These are phyloP conservation scores for Pyrgilauda ruficollis DNA, from an alignment of 2,113 vertebrate genomes.

Conservation along the genomic window DNA sequence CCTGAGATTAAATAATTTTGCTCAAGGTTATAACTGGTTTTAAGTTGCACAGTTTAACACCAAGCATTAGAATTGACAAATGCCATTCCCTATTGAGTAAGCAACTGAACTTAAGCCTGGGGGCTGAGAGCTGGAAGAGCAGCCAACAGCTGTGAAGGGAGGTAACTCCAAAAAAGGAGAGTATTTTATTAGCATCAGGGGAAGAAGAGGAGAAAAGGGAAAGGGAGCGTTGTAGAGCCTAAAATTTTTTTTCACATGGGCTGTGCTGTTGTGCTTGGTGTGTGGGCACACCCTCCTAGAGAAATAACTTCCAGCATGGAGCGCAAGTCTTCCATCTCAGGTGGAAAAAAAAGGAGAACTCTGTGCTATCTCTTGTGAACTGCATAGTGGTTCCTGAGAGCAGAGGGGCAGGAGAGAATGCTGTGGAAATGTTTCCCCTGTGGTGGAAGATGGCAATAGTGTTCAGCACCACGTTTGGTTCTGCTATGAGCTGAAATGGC, in stretches of 20 bases:
- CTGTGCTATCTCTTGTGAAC: not conserved
- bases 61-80: not conserved
- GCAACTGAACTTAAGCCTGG: not conserved
- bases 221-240: not conserved
- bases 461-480: not conserved
- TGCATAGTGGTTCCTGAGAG: not conserved
- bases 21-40: slow-evolving; percentile 51
- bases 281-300: not conserved
- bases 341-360: not conserved
- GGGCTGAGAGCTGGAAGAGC: not conserved
- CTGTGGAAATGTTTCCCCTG: not conserved
- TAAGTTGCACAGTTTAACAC: not conserved
- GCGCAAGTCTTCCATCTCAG: not conserved
- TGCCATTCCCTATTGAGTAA: not conserved
- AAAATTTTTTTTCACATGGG: not conserved
- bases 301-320: not conserved
- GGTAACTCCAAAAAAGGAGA: not conserved
- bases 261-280: not conserved
- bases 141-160: not conserved
- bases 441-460: not conserved
- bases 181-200: not conserved
- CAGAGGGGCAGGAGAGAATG: not conserved
- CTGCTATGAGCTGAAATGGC: not conserved
- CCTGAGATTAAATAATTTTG: slow-evolving; percentile 11
- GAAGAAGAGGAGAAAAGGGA: not conserved